phyloP scores from a whole-genome alignment of 2,797 vertebrate species.

The Borostomias antarcticus region DNA sequence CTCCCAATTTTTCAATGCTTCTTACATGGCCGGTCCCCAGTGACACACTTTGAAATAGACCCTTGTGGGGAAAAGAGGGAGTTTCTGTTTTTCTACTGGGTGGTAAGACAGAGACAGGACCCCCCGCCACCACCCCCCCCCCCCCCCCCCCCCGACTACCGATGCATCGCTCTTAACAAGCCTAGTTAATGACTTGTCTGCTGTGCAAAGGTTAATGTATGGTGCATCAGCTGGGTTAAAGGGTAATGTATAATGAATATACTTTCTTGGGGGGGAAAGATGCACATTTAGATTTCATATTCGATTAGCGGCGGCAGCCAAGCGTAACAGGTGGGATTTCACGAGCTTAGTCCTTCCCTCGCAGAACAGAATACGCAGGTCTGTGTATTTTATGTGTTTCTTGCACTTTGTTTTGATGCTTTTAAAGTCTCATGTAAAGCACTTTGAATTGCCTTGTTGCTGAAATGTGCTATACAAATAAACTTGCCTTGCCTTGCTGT shows the following conservation, averaged over 20 bases:
- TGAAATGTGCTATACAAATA: no score
- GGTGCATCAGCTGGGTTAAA: slow-evolving; percentile 66
- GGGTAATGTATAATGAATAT: slow-evolving; percentile 69
- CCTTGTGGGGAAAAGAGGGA: neutral
- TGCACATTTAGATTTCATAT: slow-evolving; percentile 56
- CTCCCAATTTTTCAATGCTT: slow-evolving; percentile 18
- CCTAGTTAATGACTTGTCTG: slow-evolving; percentile 67
- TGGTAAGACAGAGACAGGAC: slow-evolving; percentile 30
- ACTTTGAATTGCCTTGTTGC: no score
- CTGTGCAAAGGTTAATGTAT: slow-evolving; percentile 71
- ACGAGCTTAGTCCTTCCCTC: slow-evolving; percentile 28
- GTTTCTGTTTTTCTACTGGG: slow-evolving; percentile 24
- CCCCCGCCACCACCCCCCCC: no score
- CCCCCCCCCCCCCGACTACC: no score
- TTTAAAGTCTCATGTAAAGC: no score
- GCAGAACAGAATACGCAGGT: slow-evolving; percentile 16
- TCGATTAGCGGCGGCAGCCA: slow-evolving; percentile 54
- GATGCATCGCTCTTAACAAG: slow-evolving; percentile 65
- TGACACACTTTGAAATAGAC: slow-evolving; percentile 13
- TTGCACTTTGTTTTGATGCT: no score
- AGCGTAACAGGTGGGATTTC: slow-evolving; percentile 49
- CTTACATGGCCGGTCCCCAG: slow-evolving; percentile 16
- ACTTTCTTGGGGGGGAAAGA: slow-evolving; percentile 45
- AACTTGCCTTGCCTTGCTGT: no score
- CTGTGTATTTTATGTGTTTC: no score